Base-by-base conservation (phyloP, 92 coral and sea anemone genomes). In the Porites lobata region DNA sequence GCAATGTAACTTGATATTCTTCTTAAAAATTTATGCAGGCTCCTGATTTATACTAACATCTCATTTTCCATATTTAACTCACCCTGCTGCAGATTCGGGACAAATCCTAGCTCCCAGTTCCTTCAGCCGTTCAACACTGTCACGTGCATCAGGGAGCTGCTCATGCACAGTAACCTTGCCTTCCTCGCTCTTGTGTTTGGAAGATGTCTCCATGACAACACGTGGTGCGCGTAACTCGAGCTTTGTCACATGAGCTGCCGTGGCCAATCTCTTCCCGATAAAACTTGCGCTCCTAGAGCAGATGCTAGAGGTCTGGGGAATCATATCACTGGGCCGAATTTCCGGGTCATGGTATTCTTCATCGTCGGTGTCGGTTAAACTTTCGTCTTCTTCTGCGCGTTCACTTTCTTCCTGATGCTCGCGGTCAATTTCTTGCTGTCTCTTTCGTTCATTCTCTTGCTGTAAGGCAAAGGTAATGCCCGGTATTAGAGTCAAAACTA, bases 1-100 rank as follows among this genome's bases (percentile, higher is more conserved):
- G 47, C 47, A 38, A 38, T 38, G 6, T 10, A 14, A 56, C 61
- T 56, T 56, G 61, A 56, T 54, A 10, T 54, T 54, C 15, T 54
- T 10, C 14, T 13, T 8, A 9, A 0, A 13, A 56, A 56, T 56
- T 56, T 10, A 1, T 2, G 0, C 61, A 12, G 47, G 5, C 47
- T 38, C 47, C 47, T 38, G 47, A 38, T 38, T 38, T 38, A 38
- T 38, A 38, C 0, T 38, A 38, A 38, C 47, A 38, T 38, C 47
- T 38, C 0, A n/a, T 12, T 79, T 80, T 6, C 22, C 51, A 32
- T 9, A 21, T 11, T 26, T 18, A 17, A 70, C 86, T 82, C 22
- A 82, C 86, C 86, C 86, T 9, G 57, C 7, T 1, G 61, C 38
- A 15, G 78, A 29, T 78, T 82, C 78, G 24, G 86, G 86, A 58